Evolutionary conservation across 2,888 invertebrate genomes (phyloP), one percentile per base, ranked within the genome.

Genomic region (Dyspetes luteomarginatus): DNA sequence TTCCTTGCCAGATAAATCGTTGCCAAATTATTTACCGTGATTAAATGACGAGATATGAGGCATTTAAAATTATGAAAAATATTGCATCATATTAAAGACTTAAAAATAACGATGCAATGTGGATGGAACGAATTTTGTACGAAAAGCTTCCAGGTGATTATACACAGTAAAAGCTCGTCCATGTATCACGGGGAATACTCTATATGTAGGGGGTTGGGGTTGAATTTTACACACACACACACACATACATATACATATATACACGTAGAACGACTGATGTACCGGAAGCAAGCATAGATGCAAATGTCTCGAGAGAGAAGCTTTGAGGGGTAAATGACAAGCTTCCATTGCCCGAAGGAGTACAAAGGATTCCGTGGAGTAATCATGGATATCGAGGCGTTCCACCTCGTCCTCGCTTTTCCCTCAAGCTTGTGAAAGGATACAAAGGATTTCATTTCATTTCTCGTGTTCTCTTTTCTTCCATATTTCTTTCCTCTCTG

Each of bases 321-420:
- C 24, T 28, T 30, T 22, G 60, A 55, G 65, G 60, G 15, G 30
- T 45, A 72, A 75, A 72, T 80, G 80, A 72, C 80, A 67, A 69
- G 60, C 58, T 79, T 36, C 67, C 72, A 80, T 71, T 80, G n/a
- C 52, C 50, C 67, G 52, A 7, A 52, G 72, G 50, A 65, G 55
- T 41, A 62, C 62, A 72, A 80, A 67, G 76, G 72, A 67, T 36
- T 76, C 41, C 43, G 60, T 60, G 30, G 52, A 71, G 60, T 72
- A 80, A 75, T 80, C 75, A 72, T 22, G 71, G 72, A 67, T 74
- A 78, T 82, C 78, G 74, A 64, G 73, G 45, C 28, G 68, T 45
- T 30, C 28, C 7, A 9, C 26, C 26, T 7, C n/a, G 24, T 12
- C 4, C 19, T 26, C 15, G 3, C 55, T 68, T 68, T 55, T 74